Evolutionary conservation across 2,888 invertebrate genomes (phyloP).

Genomic region (Deilephila elpenor): DNA sequence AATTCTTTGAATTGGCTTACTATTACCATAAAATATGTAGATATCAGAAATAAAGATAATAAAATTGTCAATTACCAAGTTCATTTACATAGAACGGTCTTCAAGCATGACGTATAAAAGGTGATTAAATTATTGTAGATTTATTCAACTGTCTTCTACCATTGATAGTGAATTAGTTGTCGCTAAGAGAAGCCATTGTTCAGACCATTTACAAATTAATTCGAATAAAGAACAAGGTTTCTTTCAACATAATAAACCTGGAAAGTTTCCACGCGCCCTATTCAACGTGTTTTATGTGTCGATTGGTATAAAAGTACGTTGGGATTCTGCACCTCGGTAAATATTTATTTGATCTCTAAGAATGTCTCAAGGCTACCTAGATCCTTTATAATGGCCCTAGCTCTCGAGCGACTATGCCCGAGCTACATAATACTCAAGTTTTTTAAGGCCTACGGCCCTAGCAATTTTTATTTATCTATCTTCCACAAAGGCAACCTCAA

Average conservation of each 20-base stretch:
- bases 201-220: neutral
- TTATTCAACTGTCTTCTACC: neutral
- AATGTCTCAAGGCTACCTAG: conserved; percentile 17
- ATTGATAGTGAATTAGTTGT: neutral
- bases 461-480: no score
- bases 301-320: conserved; percentile 13
- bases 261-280: neutral
- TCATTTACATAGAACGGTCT: neutral
- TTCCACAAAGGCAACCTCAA: neutral
- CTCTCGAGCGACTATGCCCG: neutral
- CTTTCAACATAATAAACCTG: neutral
- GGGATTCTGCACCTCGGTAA: neutral
- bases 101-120: neutral
- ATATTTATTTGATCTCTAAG: conserved; percentile 23
- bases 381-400: conserved; percentile 7
- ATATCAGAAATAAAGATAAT: neutral
- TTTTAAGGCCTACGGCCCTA: neutral
- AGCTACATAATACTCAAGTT: neutral
- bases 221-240: neutral
- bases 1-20: no score
- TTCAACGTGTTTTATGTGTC: neutral
- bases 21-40: no score
- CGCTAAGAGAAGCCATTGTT: neutral
- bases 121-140: neutral
- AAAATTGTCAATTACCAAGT: neutral